Percentiles rank a stretch among this genome's conserved stretches.
Evolutionary conservation across 2,888 invertebrate species (phyloP).

Genomic region (Synanthedon vespiformis): DNA sequence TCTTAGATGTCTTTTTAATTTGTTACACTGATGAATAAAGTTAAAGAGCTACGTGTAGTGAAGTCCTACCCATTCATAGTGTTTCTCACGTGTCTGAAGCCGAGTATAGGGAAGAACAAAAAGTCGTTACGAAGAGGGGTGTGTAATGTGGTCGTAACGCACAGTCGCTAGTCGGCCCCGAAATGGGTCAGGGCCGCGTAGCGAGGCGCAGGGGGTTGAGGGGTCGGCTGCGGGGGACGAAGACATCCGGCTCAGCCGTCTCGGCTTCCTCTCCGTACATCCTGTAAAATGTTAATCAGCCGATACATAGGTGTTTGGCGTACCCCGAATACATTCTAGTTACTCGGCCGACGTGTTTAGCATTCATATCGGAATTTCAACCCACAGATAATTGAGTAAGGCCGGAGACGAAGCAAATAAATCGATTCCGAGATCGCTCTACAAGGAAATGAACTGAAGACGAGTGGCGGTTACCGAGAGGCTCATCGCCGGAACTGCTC

Average conservation of each 20-base stretch:
- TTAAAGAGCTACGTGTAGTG: too few species aligned
- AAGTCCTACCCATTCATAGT: too few species aligned
- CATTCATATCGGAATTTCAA: neutral
- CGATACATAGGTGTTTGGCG: neutral
- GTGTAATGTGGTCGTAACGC: neutral
- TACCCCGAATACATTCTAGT: neutral
- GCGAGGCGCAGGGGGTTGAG: constrained; percentile 3
- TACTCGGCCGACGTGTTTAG: neutral
- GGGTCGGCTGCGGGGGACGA: constrained; percentile 7
- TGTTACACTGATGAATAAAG: too few species aligned
- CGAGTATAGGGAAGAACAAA: too few species aligned
- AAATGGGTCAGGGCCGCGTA: constrained; percentile 27
- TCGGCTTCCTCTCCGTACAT: constrained; percentile 6
- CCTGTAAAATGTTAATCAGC: too few species aligned
- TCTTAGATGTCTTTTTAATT: too few species aligned
- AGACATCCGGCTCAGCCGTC: constrained; percentile 7
- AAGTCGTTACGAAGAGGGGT: too few species aligned
- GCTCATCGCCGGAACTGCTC: neutral
- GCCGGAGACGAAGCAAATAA: neutral
- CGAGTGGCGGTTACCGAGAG: neutral
- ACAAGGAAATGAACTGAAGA: neutral
- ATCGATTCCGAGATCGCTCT: neutral
- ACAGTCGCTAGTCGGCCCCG: neutral
- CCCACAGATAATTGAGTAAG: neutral
- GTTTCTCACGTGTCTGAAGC: too few species aligned